Percentiles rank a stretch among this genome's conserved stretches.
Evolutionary conservation across 1,140 invertebrate species (phyloP).

Genomic region (Schlechtendalia chinensis): DNA sequence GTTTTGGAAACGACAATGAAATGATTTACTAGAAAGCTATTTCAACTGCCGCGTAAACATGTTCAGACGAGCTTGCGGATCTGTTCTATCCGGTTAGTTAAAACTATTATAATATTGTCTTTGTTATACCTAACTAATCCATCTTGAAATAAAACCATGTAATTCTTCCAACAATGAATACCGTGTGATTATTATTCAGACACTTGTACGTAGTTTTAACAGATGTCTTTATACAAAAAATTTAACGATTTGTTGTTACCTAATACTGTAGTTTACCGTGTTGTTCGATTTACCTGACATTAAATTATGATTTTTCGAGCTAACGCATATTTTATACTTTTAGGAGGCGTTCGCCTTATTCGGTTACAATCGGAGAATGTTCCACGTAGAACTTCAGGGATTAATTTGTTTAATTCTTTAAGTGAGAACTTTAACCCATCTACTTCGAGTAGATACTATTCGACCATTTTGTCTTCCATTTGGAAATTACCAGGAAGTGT

Average conservation of each 20-base stretch:
- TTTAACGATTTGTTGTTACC: too few species aligned
- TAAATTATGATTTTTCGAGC: too few species aligned
- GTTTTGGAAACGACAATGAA: too few species aligned
- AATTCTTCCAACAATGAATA: too few species aligned
- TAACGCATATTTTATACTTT: slow-evolving; percentile 13
- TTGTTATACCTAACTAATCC: too few species aligned
- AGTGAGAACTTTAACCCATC: neutral
- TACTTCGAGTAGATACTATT: slow-evolving; percentile 1
- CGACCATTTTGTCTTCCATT: slow-evolving; percentile 21
- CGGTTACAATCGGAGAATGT: neutral
- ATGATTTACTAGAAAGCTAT: neutral
- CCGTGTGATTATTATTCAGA: too few species aligned
- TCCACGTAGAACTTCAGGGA: neutral
- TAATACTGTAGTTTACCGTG: too few species aligned
- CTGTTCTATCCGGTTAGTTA: slow-evolving; percentile 19
- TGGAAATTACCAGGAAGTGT: neutral
- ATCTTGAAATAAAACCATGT: too few species aligned
- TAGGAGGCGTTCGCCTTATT: slow-evolving; percentile 18
- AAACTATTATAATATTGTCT: too few species aligned
- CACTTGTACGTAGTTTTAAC: too few species aligned
- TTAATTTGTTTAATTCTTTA: neutral
- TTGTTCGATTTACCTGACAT: too few species aligned
- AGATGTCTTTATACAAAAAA: too few species aligned
- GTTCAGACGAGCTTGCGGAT: slow-evolving; percentile 21
- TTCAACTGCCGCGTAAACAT: slow-evolving; percentile 7